Evolutionary conservation across 2,888 invertebrate species (phyloP).

Genomic region (Agelastica alni): DNA sequence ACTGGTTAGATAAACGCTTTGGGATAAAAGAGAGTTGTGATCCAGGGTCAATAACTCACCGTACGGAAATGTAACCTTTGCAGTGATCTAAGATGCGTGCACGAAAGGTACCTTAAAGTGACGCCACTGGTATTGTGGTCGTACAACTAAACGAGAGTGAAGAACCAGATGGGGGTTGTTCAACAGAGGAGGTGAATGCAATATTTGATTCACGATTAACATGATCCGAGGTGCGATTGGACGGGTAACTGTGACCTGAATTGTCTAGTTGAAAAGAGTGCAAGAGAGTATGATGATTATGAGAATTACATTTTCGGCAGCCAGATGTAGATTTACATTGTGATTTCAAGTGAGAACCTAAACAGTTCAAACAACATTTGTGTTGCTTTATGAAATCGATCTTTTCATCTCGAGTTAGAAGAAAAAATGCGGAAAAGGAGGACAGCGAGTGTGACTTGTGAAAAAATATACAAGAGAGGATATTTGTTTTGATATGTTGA

Average conservation of each 20-base stretch:
- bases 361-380: not conserved
- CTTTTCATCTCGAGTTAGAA: not conserved
- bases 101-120: too few species aligned
- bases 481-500: not conserved
- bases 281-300: too few species aligned
- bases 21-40: not conserved
- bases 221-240: too few species aligned
- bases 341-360: not conserved
- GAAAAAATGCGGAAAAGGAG: too few species aligned
- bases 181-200: too few species aligned
- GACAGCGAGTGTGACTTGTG: not conserved
- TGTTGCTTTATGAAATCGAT: not conserved
- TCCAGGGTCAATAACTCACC: not conserved
- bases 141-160: too few species aligned
- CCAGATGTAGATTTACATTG: too few species aligned
- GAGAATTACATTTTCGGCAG: too few species aligned
- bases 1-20: not conserved
- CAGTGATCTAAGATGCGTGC: not conserved
- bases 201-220: too few species aligned
- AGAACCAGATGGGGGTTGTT: not conserved
- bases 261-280: too few species aligned
- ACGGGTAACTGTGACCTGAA: not conserved
- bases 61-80: not conserved
- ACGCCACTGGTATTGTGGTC: not conserved
- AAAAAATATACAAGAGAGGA: not conserved